Base-by-base conservation (phyloP, 2,113 vertebrate species). In the Donacobius atricapilla region DNA sequence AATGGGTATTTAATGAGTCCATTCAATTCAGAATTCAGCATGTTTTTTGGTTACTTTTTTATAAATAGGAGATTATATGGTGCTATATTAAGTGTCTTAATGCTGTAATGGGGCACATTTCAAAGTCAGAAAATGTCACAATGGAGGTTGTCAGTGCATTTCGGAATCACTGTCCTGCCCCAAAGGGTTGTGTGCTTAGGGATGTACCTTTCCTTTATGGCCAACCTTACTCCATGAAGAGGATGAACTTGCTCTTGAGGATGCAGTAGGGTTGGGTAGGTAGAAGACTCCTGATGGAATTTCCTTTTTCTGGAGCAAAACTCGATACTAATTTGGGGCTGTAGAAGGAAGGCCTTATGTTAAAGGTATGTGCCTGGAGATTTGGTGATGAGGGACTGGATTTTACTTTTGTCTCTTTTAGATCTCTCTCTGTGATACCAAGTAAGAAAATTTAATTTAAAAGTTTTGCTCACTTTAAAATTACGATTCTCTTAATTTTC, bases 141-240 rank as follows among this genome's bases (percentile, higher is more conserved):
- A 1, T 20, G 18, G 35, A 68, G 48, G 6, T 47, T 90, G 30
- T 22, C 17, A 35, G 4, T 75, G 39, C n/a, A 22, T 72, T 93
- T 64, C 15, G 39, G 42, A 65, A 77, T 72, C 30, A 7, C 2
- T 56, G 31, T 69, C 22, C 37, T 84, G 63, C 28, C 37, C 40
- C 12, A 37, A 33, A 87, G 31, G 15, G 8, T 39, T 78, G 30
- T 44, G 33, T 56, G 7, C 47, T 58, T 24, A 7, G n/a, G 56
- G 9, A 0, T 50, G 9, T 42, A 21, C 51, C 28, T 61, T 64
- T 75, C 4, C 33, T 85, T 80, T 83, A 19, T 23, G 58, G 27
- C 18, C 25, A 42, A 0, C 18, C 23, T 57, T 50, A 18, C 19
- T 77, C 44, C 1, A 0, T 77, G 72, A 6, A 45, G 66, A 54